Evolutionary conservation across 2,888 invertebrate genomes (phyloP).

Genomic region (Phaonia tiefii): DNA sequence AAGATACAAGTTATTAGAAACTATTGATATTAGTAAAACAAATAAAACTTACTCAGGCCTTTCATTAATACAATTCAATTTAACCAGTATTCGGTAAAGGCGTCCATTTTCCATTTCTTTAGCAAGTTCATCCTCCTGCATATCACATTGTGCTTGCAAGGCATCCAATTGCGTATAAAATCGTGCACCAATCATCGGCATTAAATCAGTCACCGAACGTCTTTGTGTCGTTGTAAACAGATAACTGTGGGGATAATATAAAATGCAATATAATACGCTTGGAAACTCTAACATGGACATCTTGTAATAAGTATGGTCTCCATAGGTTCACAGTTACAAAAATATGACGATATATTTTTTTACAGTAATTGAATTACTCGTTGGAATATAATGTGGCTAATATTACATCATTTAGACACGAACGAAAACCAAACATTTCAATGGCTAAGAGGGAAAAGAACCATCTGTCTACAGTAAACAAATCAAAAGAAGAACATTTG

Average conservation of each 20-base stretch:
- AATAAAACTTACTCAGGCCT: conserved; percentile 90
- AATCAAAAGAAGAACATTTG: no score
- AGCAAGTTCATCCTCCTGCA: conserved; percentile 93
- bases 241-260: conserved; percentile 83
- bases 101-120: conserved; percentile 98
- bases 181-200: conserved; percentile 99
- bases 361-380: no score
- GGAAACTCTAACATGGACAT: no score
- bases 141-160: conserved; percentile 92
- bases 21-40: not conserved
- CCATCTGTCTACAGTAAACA: no score
- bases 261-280: conserved; percentile 3
- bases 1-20: not conserved
- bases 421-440: no score
- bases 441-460: no score
- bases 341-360: no score
- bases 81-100: conserved; percentile 93
- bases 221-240: conserved; percentile 85
- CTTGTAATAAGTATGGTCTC: no score
- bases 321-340: no score
- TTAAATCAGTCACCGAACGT: conserved; percentile 95
- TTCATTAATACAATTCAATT: conserved; percentile 96
- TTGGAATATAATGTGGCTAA: no score
- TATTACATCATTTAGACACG: no score
- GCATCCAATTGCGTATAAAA: conserved; percentile 98